A percentile compares a stretch with the other conserved stretches of the same genome.
These are phyloP conservation scores for Pogoniulus pusillus DNA, from an alignment of 2,797 vertebrate species.

Conservation along the genomic window DNA sequence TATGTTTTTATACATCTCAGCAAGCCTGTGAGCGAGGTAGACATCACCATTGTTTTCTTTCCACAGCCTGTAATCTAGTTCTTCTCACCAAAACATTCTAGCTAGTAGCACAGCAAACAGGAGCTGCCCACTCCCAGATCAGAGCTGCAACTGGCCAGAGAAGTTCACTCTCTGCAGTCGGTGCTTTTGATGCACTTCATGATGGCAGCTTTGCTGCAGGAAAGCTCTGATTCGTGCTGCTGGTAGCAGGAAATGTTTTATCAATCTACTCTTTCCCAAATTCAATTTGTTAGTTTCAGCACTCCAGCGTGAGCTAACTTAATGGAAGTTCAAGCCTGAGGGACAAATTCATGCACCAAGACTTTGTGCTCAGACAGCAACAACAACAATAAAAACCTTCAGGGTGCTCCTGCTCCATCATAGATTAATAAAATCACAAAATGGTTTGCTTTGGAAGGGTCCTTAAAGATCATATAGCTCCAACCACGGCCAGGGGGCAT, in stretches of 20 bases:
- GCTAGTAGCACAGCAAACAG: neutral
- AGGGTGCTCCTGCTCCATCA: neutral
- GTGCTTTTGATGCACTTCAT: fast-evolving
- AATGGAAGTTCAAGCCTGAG: neutral
- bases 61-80: too few species aligned
- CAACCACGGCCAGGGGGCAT: too few species aligned
- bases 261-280: neutral
- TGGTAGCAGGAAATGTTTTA: neutral
- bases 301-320: neutral
- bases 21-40: too few species aligned
- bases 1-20: too few species aligned
- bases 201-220: neutral
- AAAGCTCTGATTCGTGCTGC: neutral
- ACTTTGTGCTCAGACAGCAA: neutral
- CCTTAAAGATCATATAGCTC: too few species aligned
- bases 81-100: too few species aligned
- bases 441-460: too few species aligned
- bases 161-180: neutral
- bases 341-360: neutral
- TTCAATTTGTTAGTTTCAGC: neutral
- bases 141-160: neutral
- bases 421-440: too few species aligned
- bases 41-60: too few species aligned
- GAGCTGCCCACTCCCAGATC: neutral
- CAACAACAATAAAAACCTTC: neutral